Percentiles rank a stretch among this genome's conserved stretches.
Conservation (phyloP, 30 jellyfish, hydroid and myxozoan species). For the Cassiopea xamachana region DNA sequence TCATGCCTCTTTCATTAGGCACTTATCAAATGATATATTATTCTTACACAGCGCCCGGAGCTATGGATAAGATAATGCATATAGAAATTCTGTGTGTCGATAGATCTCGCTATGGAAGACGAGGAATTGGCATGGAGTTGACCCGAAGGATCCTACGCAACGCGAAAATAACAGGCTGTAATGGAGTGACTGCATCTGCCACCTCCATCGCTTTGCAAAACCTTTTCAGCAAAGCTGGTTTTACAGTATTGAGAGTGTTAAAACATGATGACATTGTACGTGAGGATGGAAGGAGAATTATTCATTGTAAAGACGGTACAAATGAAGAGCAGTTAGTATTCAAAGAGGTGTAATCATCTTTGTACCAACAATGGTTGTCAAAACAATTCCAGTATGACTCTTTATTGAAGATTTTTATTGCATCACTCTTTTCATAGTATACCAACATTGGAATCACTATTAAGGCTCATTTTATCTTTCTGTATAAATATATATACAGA, state of each 20-base stretch:
- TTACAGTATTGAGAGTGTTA: background rate
- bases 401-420: too few species aligned
- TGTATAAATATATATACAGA: too few species aligned
- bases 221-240: constrained; percentile 5
- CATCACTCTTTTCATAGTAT: too few species aligned
- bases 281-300: constrained; percentile 19
- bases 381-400: too few species aligned
- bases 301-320: constrained; percentile 24
- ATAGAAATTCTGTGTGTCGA: constrained; percentile 43
- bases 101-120: background rate
- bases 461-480: too few species aligned
- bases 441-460: too few species aligned
- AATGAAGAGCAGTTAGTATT: constrained; percentile 23
- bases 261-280: constrained; percentile 6
- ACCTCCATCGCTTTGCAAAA: constrained; percentile 8
- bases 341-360: too few species aligned
- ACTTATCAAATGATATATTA: too few species aligned
- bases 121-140: constrained; percentile 4
- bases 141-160: background rate
- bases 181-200: constrained; percentile 7
- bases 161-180: background rate
- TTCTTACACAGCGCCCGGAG: too few species aligned
- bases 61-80: too few species aligned
- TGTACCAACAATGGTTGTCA: too few species aligned
- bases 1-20: too few species aligned